A percentile compares a stretch with the other conserved stretches of the same genome.
Conservation (phyloP, 2,113 vertebrate genomes). For the Cephalophus harveyi region DNA sequence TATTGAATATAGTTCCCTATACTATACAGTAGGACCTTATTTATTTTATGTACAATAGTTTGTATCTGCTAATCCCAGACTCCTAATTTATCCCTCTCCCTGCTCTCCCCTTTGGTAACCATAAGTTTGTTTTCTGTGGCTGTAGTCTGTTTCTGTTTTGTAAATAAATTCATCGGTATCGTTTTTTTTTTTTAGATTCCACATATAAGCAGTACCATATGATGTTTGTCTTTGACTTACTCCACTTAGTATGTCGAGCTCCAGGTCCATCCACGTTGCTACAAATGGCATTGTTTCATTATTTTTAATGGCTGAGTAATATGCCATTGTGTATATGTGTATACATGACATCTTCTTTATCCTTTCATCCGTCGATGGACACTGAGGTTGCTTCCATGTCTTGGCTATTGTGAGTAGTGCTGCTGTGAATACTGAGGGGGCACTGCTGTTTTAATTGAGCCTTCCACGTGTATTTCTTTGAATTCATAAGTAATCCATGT, state of each 20-base stretch:
- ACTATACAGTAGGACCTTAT: neutral
- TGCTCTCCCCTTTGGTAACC: neutral
- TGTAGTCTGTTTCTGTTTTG: neutral
- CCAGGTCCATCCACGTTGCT: neutral
- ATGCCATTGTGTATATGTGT: neutral
- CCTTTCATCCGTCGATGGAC: neutral
- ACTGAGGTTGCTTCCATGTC: neutral
- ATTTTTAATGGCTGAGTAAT: neutral
- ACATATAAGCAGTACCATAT: neutral
- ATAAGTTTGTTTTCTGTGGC: neutral
- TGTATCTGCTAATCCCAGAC: neutral
- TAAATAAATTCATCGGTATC: neutral
- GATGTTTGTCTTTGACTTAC: neutral
- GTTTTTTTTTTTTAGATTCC: neutral
- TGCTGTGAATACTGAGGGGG: neutral
- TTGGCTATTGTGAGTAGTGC: neutral
- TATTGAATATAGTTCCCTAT: neutral
- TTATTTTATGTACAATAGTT: neutral
- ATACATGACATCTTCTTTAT: neutral
- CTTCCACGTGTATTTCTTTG: neutral
- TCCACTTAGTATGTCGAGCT: neutral
- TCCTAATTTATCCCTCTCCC: neutral
- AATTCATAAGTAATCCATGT: neutral
- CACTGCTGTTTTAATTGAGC: neutral
- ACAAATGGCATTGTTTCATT: neutral